Conservation (phyloP, 2,888 invertebrate species). For the Cryptocephalus primarius region DNA sequence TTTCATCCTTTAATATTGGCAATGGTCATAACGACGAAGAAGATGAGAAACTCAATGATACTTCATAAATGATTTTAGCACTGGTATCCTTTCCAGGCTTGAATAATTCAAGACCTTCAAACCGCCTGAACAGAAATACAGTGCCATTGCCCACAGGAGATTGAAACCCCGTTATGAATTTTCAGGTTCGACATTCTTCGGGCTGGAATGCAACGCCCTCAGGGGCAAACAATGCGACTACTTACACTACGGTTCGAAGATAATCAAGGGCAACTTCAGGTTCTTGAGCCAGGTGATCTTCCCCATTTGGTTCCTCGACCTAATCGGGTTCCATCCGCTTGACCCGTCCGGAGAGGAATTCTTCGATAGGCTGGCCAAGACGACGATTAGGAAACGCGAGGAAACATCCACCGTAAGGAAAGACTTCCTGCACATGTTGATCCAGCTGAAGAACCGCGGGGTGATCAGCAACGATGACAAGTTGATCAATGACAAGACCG, state of each 20-base stretch:
- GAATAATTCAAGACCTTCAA: too few relatives aligned
- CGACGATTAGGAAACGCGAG: neutral
- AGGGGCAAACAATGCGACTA: neutral
- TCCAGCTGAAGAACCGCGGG: neutral
- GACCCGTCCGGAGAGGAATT: neutral
- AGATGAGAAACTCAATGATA: too few relatives aligned
- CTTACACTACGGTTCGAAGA: neutral
- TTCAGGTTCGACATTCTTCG: too few relatives aligned
- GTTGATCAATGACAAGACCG: neutral
- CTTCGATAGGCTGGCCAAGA: neutral
- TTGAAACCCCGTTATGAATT: too few relatives aligned
- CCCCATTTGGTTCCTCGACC: too few relatives aligned
- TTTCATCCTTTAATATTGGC: too few relatives aligned
- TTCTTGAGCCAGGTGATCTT: neutral
- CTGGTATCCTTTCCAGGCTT: too few relatives aligned
- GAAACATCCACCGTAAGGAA: neutral
- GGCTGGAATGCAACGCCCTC: neutral
- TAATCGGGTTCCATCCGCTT: too few relatives aligned
- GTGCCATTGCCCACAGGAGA: too few relatives aligned
- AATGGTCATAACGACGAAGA: too few relatives aligned
- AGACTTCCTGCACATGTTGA: neutral
- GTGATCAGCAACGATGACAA: neutral
- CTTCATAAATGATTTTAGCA: too few relatives aligned
- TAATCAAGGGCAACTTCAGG: neutral
- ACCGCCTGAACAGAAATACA: too few relatives aligned